Percentiles rank a stretch among this genome's conserved stretches.
These are phyloP conservation scores for Diarsia mendica DNA, from an alignment of 2,888 invertebrate genomes.

Conservation along the genomic window DNA sequence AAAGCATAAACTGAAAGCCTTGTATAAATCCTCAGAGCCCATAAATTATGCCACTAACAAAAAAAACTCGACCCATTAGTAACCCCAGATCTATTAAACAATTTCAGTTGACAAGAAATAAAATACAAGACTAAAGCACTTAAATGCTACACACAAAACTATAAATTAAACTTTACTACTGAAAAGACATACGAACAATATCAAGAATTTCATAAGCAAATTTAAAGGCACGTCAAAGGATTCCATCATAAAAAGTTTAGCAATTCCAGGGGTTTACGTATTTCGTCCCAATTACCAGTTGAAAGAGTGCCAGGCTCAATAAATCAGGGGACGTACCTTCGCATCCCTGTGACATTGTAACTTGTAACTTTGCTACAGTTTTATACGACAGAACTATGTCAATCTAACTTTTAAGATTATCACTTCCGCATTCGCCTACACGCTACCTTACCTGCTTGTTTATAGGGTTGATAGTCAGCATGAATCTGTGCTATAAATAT, in stretches of 20 bases:
- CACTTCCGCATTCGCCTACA: conserved; percentile 84
- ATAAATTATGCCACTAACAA: conserved; percentile 24
- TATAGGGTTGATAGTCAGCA: conserved; percentile 73
- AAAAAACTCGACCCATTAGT: conserved; percentile 19
- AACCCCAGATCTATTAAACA: conserved; percentile 27
- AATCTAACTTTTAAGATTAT: conserved; percentile 90
- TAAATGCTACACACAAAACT: conserved; percentile 32
- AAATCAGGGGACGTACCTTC: conserved; percentile 79
- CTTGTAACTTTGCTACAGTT: conserved; percentile 84
- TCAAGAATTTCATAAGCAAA: conserved; percentile 51
- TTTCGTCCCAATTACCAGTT: conserved; percentile 84
- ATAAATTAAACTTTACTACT: conserved; percentile 37
- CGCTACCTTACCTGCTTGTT: conserved; percentile 79
- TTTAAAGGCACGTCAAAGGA: conserved; percentile 67
- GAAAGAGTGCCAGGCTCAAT: conserved; percentile 84
- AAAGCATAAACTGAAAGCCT: neutral
- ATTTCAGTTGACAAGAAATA: conserved; percentile 37
- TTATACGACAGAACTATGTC: conserved; percentile 87
- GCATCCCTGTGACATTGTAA: conserved; percentile 84
- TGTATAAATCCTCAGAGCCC: neutral
- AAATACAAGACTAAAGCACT: conserved; percentile 33
- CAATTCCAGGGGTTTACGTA: conserved; percentile 77
- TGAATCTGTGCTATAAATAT: conserved; percentile 17
- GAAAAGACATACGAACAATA: conserved; percentile 49
- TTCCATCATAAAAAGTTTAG: conserved; percentile 74